Conservation (phyloP, 2,888 invertebrate genomes). For the Drosophila mayaguana region DNA sequence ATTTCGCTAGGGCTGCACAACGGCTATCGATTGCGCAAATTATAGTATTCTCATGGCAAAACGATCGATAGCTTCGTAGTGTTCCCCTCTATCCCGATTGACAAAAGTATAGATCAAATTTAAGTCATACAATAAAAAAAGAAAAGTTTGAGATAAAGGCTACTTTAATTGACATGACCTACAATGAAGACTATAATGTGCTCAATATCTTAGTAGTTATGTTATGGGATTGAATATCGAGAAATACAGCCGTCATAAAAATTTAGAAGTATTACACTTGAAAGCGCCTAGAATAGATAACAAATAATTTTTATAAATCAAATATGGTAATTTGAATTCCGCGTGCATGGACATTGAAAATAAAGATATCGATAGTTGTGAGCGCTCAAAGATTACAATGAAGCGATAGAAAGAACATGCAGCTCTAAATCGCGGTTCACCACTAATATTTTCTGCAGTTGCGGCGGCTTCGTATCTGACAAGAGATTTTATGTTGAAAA, state of each 20-base stretch:
- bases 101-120: neutral
- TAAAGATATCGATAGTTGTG: conserved; percentile 16
- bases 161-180: neutral
- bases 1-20: conserved; percentile 42
- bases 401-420: neutral
- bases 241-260: neutral
- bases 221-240: neutral
- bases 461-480: conserved; percentile 46
- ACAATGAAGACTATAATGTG: neutral
- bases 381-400: neutral
- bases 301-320: no score
- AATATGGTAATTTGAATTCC: neutral
- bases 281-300: no score
- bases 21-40: conserved; percentile 25
- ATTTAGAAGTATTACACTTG: neutral
- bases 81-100: neutral
- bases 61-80: conserved; percentile 5
- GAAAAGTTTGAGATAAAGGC: neutral
- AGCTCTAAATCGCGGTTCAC: conserved; percentile 15
- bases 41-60: neutral
- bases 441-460: conserved; percentile 55
- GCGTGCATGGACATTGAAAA: neutral
- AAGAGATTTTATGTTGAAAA: conserved; percentile 19
- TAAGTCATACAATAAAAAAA: neutral
- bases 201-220: neutral